Percentiles rank a stretch among this genome's conserved stretches.
Conservation (phyloP, 2,797 vertebrate species). For the Pristis pectinata region DNA sequence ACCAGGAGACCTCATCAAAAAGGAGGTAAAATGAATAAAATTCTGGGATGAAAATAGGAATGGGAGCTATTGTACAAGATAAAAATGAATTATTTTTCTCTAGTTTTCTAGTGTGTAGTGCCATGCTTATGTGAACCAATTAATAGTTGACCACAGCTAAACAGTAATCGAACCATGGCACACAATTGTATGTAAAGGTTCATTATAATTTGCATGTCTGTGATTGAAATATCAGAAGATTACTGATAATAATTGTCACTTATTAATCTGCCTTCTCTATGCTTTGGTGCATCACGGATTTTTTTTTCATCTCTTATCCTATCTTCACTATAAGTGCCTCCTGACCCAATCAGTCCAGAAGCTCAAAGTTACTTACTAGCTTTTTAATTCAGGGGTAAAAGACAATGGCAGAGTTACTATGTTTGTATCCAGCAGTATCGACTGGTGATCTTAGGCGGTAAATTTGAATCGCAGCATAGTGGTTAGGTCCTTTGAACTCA, state of each 20-base stretch:
- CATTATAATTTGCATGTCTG: neutral
- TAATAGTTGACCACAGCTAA: neutral
- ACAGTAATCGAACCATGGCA: neutral
- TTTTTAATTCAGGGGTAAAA: constrained; percentile 55
- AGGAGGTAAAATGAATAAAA: neutral
- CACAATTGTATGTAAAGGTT: neutral
- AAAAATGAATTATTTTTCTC: neutral
- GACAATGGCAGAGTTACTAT: too few species aligned
- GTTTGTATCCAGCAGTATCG: too few species aligned
- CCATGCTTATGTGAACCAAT: neutral
- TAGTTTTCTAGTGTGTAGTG: neutral
- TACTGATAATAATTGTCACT: neutral
- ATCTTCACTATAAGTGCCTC: neutral
- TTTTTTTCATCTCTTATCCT: neutral
- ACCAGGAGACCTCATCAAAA: neutral
- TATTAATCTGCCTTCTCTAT: neutral
- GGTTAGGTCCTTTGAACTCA: too few species aligned
- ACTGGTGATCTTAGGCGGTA: too few species aligned
- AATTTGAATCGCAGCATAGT: too few species aligned
- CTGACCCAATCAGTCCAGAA: neutral
- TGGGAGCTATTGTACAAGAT: neutral
- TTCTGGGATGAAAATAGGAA: neutral
- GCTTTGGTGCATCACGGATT: neutral
- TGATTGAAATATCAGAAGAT: neutral
- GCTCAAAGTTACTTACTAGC: constrained; percentile 48